A percentile compares a stretch with the other conserved stretches of the same genome.
Conservation (phyloP, 2,888 invertebrate genomes). For the Drosophila gaucha region DNA sequence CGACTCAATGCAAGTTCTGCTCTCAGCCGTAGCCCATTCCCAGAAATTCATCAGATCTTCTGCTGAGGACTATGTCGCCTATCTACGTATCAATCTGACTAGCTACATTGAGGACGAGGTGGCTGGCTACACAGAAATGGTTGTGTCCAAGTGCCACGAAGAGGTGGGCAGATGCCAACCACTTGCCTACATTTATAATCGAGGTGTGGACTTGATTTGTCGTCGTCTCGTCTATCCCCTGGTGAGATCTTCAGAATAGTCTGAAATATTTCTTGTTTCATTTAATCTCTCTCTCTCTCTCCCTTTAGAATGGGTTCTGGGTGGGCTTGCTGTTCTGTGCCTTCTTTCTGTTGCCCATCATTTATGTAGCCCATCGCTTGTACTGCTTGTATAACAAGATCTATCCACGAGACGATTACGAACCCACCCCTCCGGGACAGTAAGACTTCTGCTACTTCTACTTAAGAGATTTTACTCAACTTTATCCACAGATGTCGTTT, state of each 20-base stretch:
- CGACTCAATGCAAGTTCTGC: slow-evolving; percentile 87
- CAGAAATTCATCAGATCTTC: slow-evolving; percentile 88
- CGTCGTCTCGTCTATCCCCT: slow-evolving; percentile 92
- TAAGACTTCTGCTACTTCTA: slow-evolving; percentile 28
- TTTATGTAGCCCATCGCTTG: slow-evolving; percentile 91
- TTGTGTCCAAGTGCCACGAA: slow-evolving; percentile 87
- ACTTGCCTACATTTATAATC: slow-evolving; percentile 91
- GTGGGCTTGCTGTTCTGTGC: slow-evolving; percentile 93
- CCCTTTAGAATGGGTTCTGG: slow-evolving; percentile 95
- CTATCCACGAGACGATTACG: slow-evolving; percentile 90
- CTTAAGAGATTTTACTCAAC: not conserved
- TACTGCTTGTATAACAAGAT: slow-evolving; percentile 94
- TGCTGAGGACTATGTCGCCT: slow-evolving; percentile 88
- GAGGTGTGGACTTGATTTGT: slow-evolving; percentile 91
- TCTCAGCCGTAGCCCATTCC: rapidly evolving
- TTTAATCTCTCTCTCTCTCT: not conserved
- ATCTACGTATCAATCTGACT: slow-evolving; percentile 87
- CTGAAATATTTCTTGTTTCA: not conserved
- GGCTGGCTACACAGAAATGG: not conserved
- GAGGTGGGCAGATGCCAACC: slow-evolving; percentile 93
- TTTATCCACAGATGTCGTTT: not conserved
- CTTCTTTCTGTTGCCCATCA: slow-evolving; percentile 92
- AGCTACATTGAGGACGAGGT: slow-evolving; percentile 87
- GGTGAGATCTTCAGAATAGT: slow-evolving; percentile 86
- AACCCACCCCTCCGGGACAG: no score